Conservation (phyloP, 2,113 vertebrate species). For the Argyrosomus japonicus region DNA sequence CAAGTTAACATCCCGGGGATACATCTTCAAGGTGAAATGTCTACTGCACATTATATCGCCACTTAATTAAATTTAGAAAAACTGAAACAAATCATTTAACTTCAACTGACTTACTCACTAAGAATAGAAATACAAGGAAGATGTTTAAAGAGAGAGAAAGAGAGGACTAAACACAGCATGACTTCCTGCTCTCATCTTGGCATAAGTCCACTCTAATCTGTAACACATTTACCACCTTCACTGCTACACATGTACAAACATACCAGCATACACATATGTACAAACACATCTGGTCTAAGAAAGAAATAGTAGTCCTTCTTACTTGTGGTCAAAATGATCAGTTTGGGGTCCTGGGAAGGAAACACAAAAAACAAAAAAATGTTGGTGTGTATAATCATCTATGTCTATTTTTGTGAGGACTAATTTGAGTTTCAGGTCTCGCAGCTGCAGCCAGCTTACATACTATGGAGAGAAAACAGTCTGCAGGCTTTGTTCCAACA, state of each 20-base stretch:
- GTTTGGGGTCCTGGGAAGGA: slow-evolving; percentile 88
- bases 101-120: neutral
- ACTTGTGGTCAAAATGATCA: slow-evolving; percentile 93
- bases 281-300: neutral
- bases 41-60: neutral
- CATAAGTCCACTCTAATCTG: slow-evolving; percentile 41
- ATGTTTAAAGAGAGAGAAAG: slow-evolving; percentile 4
- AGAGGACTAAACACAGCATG: neutral
- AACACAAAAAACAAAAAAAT: slow-evolving; percentile 23
- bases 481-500: slow-evolving; percentile 24
- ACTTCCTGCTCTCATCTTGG: slow-evolving; percentile 29
- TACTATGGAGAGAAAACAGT: slow-evolving; percentile 6
- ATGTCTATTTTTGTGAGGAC: neutral
- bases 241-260: neutral
- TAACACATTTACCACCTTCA: slow-evolving; percentile 37
- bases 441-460: neutral
- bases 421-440: neutral
- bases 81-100: neutral
- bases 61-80: neutral
- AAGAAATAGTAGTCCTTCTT: slow-evolving; percentile 63
- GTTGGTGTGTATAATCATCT: neutral
- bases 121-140: neutral
- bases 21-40: neutral
- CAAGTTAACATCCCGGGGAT: neutral
- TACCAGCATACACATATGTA: neutral